Conservation (phyloP, 1,140 invertebrate genomes). For the Lordiphosa clarofinis region DNA sequence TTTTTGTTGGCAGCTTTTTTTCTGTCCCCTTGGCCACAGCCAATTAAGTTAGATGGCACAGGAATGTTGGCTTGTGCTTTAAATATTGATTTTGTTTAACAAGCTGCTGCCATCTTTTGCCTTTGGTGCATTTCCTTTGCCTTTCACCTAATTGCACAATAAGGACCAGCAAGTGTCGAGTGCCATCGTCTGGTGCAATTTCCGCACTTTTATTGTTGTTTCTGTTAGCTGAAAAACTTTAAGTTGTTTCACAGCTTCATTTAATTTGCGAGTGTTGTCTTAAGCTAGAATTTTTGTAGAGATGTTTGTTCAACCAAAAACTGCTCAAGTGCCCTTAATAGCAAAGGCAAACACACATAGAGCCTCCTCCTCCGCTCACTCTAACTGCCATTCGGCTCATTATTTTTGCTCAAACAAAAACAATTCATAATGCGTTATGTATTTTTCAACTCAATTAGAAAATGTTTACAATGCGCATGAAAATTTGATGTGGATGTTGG, state of each 20-base stretch:
- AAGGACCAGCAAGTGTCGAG: conserved; percentile 39
- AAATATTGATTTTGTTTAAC: conserved; percentile 66
- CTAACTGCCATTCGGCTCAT: conserved; percentile 32
- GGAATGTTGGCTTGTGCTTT: conserved; percentile 53
- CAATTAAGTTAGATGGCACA: conserved; percentile 53
- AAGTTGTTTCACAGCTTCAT: conserved; percentile 66
- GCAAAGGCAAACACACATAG: conserved; percentile 56
- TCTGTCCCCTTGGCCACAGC: conserved; percentile 41
- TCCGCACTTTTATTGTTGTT: conserved; percentile 60
- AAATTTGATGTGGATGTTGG: conserved; percentile 60
- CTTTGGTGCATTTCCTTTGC: conserved; percentile 60
- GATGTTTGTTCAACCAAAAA: conserved; percentile 39
- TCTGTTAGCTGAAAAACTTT: conserved; percentile 53
- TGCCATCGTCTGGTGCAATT: conserved; percentile 58
- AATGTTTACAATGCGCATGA: conserved; percentile 72
- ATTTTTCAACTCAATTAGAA: conserved; percentile 78
- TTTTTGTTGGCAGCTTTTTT: conserved; percentile 25
- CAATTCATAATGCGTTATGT: conserved; percentile 69
- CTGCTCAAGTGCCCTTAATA: conserved; percentile 61
- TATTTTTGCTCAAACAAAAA: conserved; percentile 71
- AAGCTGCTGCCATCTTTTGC: conserved; percentile 36
- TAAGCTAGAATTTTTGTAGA: conserved; percentile 22
- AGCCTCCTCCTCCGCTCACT: neutral
- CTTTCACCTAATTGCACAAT: conserved; percentile 71
- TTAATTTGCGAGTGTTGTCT: conserved; percentile 54